phyloP scores from a whole-genome alignment of 2,888 invertebrate genomes.

The Heliconius charithonia region DNA sequence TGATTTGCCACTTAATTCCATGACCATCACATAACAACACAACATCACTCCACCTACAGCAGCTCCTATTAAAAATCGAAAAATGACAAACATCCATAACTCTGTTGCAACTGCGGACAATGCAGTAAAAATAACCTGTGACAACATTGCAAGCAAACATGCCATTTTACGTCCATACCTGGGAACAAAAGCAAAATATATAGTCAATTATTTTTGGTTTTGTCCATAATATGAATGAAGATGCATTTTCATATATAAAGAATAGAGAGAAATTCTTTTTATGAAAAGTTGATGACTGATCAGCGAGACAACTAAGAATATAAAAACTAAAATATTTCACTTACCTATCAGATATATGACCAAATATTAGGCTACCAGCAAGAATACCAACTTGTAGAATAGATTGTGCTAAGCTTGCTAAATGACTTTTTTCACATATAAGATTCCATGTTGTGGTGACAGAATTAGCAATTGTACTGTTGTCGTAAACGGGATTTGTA shows the following conservation, averaged over 20 bases:
- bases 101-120: constrained; percentile 82
- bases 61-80: constrained; percentile 84
- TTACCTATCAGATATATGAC: constrained; percentile 80
- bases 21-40: constrained; percentile 85
- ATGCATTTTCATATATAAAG: no score
- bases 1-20: constrained; percentile 84
- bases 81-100: constrained; percentile 84
- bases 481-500: constrained; percentile 79
- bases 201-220: no score
- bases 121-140: constrained; percentile 82
- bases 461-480: constrained; percentile 78
- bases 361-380: constrained; percentile 81
- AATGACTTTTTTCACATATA: constrained; percentile 81
- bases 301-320: no score
- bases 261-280: no score
- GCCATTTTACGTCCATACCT: constrained; percentile 87
- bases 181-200: constrained; percentile 50
- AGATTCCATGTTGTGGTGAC: constrained; percentile 85
- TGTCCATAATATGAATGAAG: no score
- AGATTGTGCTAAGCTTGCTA: constrained; percentile 83
- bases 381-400: constrained; percentile 83
- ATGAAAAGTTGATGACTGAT: no score
- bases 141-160: constrained; percentile 81
- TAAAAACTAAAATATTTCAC: neutral
- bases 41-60: constrained; percentile 87